phyloP scores from a whole-genome alignment of 2,113 vertebrate species.

The Ceyx cyanopectus region DNA sequence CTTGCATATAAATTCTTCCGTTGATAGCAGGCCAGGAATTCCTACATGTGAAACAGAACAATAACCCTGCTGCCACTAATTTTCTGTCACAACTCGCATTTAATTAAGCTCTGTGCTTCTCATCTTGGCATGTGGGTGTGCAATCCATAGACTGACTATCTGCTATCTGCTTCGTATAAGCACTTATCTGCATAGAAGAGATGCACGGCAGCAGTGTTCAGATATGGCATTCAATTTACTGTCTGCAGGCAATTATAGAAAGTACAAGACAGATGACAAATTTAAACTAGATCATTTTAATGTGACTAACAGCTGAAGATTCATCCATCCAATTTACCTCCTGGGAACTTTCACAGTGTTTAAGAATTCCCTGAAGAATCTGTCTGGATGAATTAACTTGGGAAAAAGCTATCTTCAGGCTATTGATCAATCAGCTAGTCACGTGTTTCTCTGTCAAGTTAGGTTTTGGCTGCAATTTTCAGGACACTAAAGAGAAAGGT shows the following conservation, averaged over 20 bases:
- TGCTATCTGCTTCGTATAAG: not conserved
- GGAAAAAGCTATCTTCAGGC: not conserved
- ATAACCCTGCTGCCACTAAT: slow-evolving; percentile 1
- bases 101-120: slow-evolving; percentile 4
- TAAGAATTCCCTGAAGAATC: slow-evolving; percentile 20
- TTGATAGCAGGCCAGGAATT: slow-evolving; percentile 2
- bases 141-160: not conserved
- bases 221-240: not conserved
- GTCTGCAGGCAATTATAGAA: not conserved
- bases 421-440: not conserved
- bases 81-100: not conserved
- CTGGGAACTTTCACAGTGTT: not conserved
- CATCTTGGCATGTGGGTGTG: not conserved
- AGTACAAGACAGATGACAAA: slow-evolving; percentile 17
- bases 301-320: slow-evolving; percentile 19
- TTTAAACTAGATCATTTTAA: slow-evolving; percentile 19
- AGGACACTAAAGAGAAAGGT: not conserved
- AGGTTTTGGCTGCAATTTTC: not conserved
- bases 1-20: not conserved
- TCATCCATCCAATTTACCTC: not conserved
- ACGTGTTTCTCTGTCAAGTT: not conserved
- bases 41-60: not conserved
- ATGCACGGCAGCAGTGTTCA: not conserved
- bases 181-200: not conserved
- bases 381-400: not conserved